Evolutionary conservation across 2,888 invertebrate genomes (phyloP).

Genomic region (Ormyrus pomaceus): DNA sequence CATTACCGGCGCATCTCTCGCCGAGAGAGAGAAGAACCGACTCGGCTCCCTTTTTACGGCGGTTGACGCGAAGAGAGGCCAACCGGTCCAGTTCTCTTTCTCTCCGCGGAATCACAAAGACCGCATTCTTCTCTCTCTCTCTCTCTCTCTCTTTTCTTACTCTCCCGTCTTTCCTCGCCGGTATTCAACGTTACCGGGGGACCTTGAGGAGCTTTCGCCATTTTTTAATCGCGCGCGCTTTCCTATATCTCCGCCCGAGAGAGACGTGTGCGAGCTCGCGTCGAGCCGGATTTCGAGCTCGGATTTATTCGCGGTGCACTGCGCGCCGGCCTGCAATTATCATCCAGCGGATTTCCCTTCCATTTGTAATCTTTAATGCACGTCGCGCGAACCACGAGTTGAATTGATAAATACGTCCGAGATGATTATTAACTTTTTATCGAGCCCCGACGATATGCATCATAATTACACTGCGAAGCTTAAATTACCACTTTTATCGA

Average conservation of each 20-base stretch:
- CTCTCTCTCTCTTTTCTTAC: background rate
- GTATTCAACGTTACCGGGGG: background rate
- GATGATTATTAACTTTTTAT: background rate
- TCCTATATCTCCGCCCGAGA: background rate
- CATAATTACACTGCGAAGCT: background rate
- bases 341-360: slow-evolving; percentile 10
- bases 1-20: background rate
- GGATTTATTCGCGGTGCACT: slow-evolving; percentile 4
- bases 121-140: slow-evolving; percentile 23
- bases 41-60: slow-evolving; percentile 1
- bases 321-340: slow-evolving; percentile 14
- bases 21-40: slow-evolving; percentile 1
- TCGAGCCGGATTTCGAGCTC: background rate
- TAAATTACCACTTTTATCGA: too few species aligned
- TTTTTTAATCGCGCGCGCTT: slow-evolving; percentile 4
- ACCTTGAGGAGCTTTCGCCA: slow-evolving; percentile 34
- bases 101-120: slow-evolving; percentile 41
- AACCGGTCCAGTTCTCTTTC: slow-evolving; percentile 36
- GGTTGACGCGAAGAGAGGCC: slow-evolving; percentile 25
- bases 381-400: background rate
- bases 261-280: background rate
- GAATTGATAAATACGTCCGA: background rate
- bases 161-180: too few species aligned
- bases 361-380: background rate
- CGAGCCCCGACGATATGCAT: background rate